Evolutionary conservation across 2,113 vertebrate genomes (phyloP).

Genomic region (Leptodactylus fuscus): DNA sequence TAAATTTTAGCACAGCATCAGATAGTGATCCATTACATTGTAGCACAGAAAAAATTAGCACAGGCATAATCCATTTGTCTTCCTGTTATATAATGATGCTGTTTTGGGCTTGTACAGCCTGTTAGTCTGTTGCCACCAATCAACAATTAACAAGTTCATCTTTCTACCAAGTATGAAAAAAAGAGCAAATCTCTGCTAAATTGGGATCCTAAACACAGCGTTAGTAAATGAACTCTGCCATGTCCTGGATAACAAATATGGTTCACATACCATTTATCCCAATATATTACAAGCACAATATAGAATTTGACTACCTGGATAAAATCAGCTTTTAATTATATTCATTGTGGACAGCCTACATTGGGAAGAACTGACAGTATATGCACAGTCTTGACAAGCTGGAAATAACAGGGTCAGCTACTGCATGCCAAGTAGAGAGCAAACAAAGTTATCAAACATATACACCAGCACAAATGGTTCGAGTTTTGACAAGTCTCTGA

Average conservation of each 20-base stretch:
- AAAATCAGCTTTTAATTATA: conserved; percentile 19
- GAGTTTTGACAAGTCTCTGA: conserved; percentile 35
- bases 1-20: too few relatives aligned
- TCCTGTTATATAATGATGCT: too few relatives aligned
- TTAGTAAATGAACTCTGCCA: not conserved
- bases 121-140: too few relatives aligned
- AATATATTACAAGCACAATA: not conserved
- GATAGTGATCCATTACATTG: too few relatives aligned
- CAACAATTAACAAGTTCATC: too few relatives aligned
- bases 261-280: not conserved
- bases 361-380: not conserved
- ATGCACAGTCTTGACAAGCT: conserved; percentile 9
- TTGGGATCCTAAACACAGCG: not conserved
- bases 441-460: conserved; percentile 31
- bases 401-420: conserved; percentile 19
- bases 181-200: not conserved
- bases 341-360: not conserved
- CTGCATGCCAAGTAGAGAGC: conserved; percentile 15
- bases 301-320: not conserved
- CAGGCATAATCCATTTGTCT: too few relatives aligned
- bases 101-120: too few relatives aligned
- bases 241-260: not conserved
- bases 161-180: too few relatives aligned
- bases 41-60: too few relatives aligned
- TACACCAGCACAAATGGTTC: not conserved